These are phyloP conservation scores for Actenoides lindsayi DNA, from an alignment of 2,113 vertebrate genomes.

Conservation along the genomic window DNA sequence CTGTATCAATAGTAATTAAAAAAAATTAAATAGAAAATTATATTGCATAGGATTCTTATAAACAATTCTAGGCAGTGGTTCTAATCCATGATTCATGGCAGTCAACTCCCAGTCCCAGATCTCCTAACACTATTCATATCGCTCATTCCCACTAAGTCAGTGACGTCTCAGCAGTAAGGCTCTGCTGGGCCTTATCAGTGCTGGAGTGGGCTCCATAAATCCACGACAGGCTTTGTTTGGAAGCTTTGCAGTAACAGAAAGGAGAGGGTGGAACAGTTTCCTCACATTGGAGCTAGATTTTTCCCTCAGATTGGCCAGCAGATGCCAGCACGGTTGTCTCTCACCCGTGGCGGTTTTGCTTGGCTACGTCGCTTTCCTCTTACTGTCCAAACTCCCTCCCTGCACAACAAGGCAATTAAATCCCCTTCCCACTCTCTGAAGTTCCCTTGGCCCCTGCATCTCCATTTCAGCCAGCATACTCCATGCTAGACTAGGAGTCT, in stretches of 20 bases:
- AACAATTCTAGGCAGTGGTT: background rate
- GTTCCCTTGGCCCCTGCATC: fast-evolving
- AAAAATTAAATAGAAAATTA: background rate
- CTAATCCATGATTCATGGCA: background rate
- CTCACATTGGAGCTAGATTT: fast-evolving
- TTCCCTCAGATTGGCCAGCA: background rate
- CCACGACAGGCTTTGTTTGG: background rate
- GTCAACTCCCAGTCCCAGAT: background rate
- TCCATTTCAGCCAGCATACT: background rate
- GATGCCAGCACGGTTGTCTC: background rate
- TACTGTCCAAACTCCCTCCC: background rate
- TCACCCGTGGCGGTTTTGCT: background rate
- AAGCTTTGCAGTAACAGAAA: background rate
- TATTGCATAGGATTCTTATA: background rate
- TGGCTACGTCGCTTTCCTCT: background rate
- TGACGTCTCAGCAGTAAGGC: background rate
- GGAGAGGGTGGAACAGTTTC: background rate
- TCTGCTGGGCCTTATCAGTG: background rate
- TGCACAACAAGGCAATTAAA: background rate
- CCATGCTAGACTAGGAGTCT: background rate
- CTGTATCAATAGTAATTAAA: background rate
- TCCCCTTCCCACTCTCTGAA: background rate
- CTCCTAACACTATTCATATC: background rate
- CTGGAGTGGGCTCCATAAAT: background rate
- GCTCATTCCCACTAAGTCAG: background rate